phyloP scores from a whole-genome alignment of 37 sponge, comb jelly and placozoan species.

The Axinella damicornis region DNA sequence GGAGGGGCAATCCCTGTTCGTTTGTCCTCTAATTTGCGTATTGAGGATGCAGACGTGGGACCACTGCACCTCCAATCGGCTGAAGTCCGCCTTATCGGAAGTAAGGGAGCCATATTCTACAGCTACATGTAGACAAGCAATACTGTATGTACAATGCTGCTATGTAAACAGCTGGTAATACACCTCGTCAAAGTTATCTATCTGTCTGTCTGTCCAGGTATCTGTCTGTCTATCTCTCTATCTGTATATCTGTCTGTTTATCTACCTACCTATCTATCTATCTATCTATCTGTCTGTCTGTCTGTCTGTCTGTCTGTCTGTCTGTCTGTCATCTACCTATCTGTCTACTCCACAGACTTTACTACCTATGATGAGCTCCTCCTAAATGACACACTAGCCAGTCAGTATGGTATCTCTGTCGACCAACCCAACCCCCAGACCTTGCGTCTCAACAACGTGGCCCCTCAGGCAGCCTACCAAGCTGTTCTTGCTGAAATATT shows the following conservation, averaged over 20 bases:
- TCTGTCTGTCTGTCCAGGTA: too few relatives aligned
- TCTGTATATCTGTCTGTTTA: background rate
- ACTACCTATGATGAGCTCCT: conserved; percentile 6
- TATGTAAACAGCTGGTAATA: too few relatives aligned
- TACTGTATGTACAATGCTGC: too few relatives aligned
- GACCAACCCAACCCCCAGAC: background rate
- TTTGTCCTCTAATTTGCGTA: conserved; percentile 16
- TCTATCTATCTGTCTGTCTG: background rate
- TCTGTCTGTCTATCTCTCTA: background rate
- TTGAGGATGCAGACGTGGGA: conserved; percentile 51
- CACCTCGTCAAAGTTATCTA: too few relatives aligned
- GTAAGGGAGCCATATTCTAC: too few relatives aligned
- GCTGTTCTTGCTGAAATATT: conserved; percentile 16
- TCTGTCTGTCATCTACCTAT: too few relatives aligned
- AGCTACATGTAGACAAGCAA: too few relatives aligned
- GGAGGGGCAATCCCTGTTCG: conserved; percentile 33
- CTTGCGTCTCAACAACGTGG: conserved; percentile 3
- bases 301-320: background rate
- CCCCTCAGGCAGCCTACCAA: conserved; percentile 4
- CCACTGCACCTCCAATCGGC: background rate
- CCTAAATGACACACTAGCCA: background rate
- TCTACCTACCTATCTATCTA: background rate
- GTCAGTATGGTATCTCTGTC: background rate
- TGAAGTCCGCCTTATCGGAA: background rate
- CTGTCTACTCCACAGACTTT: background rate